phyloP scores from a whole-genome alignment of 2,113 vertebrate genomes.

The Nibea coibor region DNA sequence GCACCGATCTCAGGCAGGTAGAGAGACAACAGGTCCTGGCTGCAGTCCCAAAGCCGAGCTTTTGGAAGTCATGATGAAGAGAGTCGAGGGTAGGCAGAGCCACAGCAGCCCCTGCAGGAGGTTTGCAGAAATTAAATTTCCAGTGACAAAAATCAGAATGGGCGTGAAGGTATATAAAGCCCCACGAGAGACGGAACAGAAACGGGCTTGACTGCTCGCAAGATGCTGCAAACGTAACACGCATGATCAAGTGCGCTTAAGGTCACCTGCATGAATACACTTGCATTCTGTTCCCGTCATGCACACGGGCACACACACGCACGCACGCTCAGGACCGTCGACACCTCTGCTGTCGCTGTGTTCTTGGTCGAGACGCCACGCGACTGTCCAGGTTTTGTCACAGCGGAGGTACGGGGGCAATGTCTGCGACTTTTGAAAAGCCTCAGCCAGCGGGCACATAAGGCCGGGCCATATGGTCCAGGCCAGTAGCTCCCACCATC shows the following conservation, averaged over 20 bases:
- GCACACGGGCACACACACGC: background rate
- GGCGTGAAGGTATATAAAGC: background rate
- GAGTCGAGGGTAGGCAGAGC: conserved; percentile 67
- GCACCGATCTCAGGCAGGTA: conserved; percentile 60
- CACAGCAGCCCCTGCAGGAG: conserved; percentile 87
- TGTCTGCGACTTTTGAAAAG: conserved; percentile 42
- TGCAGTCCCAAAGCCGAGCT: conserved; percentile 53
- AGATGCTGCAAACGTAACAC: conserved; percentile 3
- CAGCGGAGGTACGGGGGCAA: conserved; percentile 36
- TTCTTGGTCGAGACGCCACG: conserved; percentile 11
- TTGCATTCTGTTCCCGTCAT: background rate
- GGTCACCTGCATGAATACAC: background rate
- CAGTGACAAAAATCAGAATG: conserved; percentile 10
- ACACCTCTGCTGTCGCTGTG: conserved; percentile 2
- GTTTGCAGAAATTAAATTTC: conserved; percentile 45
- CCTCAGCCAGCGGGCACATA: conserved; percentile 69
- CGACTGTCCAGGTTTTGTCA: conserved; percentile 51
- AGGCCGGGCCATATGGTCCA: conserved; percentile 75
- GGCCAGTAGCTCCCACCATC: conserved; percentile 41
- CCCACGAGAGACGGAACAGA: background rate
- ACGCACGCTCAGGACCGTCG: background rate
- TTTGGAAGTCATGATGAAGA: conserved; percentile 42
- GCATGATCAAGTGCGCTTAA: background rate
- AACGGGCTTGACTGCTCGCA: background rate
- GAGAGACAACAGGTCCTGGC: conserved; percentile 70